Percentiles rank a stretch among this genome's conserved stretches.
phyloP scores from a whole-genome alignment of 2,888 invertebrate species.

The Silvanus unidentatus region DNA sequence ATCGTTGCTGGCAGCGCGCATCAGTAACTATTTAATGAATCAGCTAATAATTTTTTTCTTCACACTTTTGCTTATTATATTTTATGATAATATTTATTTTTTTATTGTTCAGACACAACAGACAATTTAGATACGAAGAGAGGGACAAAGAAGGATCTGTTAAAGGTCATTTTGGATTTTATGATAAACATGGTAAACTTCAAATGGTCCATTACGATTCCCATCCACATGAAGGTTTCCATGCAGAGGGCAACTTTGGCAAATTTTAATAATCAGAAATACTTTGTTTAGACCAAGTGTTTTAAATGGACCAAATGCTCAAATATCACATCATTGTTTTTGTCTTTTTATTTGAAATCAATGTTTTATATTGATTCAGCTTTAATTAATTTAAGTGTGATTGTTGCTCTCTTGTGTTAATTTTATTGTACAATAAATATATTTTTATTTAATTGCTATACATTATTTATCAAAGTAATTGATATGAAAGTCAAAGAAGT shows the following conservation, averaged over 20 bases:
- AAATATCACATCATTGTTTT: too few species aligned
- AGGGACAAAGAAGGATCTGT: slow-evolving; percentile 69
- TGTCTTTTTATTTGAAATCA: slow-evolving; percentile 17
- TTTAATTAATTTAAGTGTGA: slow-evolving; percentile 18
- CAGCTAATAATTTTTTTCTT: too few species aligned
- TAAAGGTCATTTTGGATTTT: slow-evolving; percentile 74
- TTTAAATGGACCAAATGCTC: slow-evolving; percentile 13
- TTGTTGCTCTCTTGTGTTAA: slow-evolving; percentile 23
- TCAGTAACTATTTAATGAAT: too few species aligned
- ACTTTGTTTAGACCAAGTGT: slow-evolving; percentile 9
- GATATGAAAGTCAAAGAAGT: too few species aligned
- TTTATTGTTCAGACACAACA: slow-evolving; percentile 59
- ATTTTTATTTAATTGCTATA: neutral
- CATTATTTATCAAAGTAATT: too few species aligned
- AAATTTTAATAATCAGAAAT: slow-evolving; percentile 10
- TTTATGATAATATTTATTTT: neutral
- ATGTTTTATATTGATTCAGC: slow-evolving; percentile 30
- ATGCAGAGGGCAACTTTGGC: slow-evolving; percentile 45
- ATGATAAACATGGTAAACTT: slow-evolving; percentile 70
- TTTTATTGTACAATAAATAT: slow-evolving; percentile 10
- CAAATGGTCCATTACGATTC: slow-evolving; percentile 71
- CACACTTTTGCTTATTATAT: neutral
- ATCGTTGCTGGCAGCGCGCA: too few species aligned
- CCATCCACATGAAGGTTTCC: slow-evolving; percentile 65
- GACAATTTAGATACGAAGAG: slow-evolving; percentile 77